Percentiles rank a stretch among this genome's conserved stretches.
Conservation (phyloP, 2,113 vertebrate genomes). For the Sphyrna mokarran region DNA sequence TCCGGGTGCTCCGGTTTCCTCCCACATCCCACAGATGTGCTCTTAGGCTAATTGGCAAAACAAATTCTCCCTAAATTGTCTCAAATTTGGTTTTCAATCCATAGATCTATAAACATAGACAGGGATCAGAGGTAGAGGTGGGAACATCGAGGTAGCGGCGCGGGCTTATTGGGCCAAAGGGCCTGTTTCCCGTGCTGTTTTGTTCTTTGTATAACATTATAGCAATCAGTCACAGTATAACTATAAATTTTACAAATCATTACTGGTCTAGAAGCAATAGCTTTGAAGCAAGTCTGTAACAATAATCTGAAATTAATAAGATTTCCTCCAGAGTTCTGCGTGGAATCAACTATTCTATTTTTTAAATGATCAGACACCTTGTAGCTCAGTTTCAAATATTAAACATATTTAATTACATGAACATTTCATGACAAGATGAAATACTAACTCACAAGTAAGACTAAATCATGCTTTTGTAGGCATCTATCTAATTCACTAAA, state of each 20-base stretch:
- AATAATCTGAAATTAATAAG: background rate
- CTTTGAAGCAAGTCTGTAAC: background rate
- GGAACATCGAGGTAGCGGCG: too few species aligned
- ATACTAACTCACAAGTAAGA: background rate
- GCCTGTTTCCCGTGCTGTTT: too few species aligned
- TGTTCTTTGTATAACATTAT: background rate
- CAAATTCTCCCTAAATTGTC: too few species aligned
- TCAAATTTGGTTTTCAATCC: too few species aligned
- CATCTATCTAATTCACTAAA: background rate
- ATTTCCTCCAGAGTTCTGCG: background rate
- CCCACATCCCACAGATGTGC: too few species aligned
- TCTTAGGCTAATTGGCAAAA: too few species aligned
- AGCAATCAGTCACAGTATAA: background rate
- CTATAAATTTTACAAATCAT: background rate
- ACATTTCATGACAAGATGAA: background rate
- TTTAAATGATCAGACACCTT: background rate
- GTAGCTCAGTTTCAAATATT: background rate
- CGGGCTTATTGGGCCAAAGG: too few species aligned
- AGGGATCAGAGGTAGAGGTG: too few species aligned
- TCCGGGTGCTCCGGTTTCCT: too few species aligned
- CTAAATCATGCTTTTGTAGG: background rate
- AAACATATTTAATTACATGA: background rate
- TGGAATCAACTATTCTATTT: background rate
- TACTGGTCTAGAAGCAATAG: background rate
- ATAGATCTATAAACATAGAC: too few species aligned